A percentile compares a stretch with the other conserved stretches of the same genome.
phyloP scores from a whole-genome alignment of 2,797 vertebrate species.

The Babyrousa celebensis region DNA sequence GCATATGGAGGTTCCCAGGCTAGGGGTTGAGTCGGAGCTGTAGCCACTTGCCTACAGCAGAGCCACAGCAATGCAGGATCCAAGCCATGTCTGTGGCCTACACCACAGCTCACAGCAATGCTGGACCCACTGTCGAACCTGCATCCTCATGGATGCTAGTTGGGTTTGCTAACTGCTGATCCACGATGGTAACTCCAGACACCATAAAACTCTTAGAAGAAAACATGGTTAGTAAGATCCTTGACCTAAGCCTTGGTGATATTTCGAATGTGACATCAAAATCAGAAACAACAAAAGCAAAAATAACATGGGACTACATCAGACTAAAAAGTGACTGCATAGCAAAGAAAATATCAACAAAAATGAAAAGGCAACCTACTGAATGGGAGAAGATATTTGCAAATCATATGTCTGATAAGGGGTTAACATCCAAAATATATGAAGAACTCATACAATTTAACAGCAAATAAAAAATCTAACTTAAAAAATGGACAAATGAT shows the following conservation, averaged over 20 bases:
- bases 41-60: no score
- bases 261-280: background rate
- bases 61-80: no score
- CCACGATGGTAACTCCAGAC: no score
- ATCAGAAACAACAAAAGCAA: background rate
- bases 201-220: no score
- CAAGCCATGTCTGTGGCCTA: no score
- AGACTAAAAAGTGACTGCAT: background rate
- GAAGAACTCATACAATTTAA: background rate
- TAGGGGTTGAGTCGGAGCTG: no score
- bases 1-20: no score
- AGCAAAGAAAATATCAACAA: background rate
- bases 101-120: no score
- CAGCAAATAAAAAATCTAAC: background rate
- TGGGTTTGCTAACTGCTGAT: no score
- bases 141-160: no score
- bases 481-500: background rate
- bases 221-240: background rate
- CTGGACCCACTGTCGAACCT: no score
- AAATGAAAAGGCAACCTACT: background rate
- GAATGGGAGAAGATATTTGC: background rate
- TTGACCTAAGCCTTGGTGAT: background rate
- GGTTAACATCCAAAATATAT: background rate
- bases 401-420: background rate
- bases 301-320: background rate